These are phyloP conservation scores for Papio anubis DNA, from an alignment of 2,113 vertebrate species.

Conservation along the genomic window DNA sequence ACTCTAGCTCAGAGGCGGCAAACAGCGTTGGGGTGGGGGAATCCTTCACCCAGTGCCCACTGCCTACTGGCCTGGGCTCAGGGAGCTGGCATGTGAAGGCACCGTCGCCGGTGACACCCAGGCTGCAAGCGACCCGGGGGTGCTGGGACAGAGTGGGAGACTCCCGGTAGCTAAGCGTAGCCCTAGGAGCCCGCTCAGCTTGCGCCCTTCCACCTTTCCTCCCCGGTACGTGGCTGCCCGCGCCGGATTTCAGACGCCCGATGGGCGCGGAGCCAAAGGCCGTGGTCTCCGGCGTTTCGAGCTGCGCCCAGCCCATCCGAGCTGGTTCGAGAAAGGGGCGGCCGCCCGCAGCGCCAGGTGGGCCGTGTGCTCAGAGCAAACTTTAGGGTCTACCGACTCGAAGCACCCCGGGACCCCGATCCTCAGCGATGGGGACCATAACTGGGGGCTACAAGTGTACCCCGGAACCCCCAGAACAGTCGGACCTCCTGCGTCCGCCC, in stretches of 20 bases:
- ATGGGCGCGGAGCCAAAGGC: conserved; percentile 10
- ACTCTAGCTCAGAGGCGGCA: conserved; percentile 29
- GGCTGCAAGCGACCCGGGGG: neutral
- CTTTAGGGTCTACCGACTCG: conserved; percentile 51
- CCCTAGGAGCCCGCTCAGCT: neutral
- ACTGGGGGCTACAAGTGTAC: neutral
- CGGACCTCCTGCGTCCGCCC: neutral
- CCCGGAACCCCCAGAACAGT: neutral
- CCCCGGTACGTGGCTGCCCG: neutral
- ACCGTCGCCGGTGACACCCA: neutral
- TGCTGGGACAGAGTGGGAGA: neutral
- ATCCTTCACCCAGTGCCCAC: conserved; percentile 21
- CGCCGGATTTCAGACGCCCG: neutral
- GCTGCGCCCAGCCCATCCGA: neutral
- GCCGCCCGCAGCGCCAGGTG: conserved; percentile 51
- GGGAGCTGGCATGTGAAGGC: neutral
- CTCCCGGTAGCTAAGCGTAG: neutral
- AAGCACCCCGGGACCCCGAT: neutral
- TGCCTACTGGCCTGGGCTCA: neutral
- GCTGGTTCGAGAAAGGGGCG: neutral
- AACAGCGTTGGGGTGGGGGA: neutral
- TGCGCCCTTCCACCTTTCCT: neutral
- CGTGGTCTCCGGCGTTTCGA: neutral
- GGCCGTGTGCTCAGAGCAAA: conserved; percentile 58
- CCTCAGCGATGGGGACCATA: neutral